These are phyloP conservation scores for Spodoptera litura DNA, from an alignment of 1,140 invertebrate genomes.

Conservation along the genomic window DNA sequence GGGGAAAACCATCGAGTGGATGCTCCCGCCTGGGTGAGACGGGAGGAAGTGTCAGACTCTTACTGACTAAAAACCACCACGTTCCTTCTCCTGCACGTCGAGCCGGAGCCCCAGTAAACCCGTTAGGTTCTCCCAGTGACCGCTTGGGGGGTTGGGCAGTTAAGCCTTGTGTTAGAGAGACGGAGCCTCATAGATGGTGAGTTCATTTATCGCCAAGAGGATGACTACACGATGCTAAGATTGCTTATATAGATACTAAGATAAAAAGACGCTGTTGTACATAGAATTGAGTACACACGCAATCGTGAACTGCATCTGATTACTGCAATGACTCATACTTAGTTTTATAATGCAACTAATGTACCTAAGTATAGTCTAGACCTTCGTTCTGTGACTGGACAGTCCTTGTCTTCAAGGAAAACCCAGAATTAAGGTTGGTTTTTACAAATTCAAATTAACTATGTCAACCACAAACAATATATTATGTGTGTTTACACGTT, in stretches of 20 bases:
- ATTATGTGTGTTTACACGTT: neutral
- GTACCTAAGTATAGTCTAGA: neutral
- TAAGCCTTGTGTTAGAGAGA: too few species aligned
- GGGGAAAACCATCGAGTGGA: too few species aligned
- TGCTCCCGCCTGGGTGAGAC: too few species aligned
- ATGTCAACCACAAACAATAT: neutral
- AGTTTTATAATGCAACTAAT: conserved; percentile 26
- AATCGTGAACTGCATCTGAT: conserved; percentile 47
- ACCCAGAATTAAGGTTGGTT: conserved; percentile 1
- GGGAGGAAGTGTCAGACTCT: too few species aligned
- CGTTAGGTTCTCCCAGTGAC: too few species aligned
- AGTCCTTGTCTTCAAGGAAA: conserved; percentile 14
- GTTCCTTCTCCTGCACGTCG: too few species aligned
- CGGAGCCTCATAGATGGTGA: too few species aligned
- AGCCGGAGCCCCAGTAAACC: too few species aligned
- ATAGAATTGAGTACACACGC: conserved; percentile 11
- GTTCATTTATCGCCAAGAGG: too few species aligned
- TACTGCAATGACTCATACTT: conserved; percentile 36
- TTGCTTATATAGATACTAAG: neutral
- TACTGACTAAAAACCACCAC: too few species aligned
- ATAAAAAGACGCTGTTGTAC: conserved; percentile 16
- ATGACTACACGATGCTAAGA: neutral
- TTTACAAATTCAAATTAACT: conserved; percentile 1
- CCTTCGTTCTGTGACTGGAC: conserved; percentile 20
- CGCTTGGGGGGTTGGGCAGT: too few species aligned